Evolutionary conservation across 2,797 vertebrate genomes (phyloP).

Genomic region (Neosalanx taihuensis): DNA sequence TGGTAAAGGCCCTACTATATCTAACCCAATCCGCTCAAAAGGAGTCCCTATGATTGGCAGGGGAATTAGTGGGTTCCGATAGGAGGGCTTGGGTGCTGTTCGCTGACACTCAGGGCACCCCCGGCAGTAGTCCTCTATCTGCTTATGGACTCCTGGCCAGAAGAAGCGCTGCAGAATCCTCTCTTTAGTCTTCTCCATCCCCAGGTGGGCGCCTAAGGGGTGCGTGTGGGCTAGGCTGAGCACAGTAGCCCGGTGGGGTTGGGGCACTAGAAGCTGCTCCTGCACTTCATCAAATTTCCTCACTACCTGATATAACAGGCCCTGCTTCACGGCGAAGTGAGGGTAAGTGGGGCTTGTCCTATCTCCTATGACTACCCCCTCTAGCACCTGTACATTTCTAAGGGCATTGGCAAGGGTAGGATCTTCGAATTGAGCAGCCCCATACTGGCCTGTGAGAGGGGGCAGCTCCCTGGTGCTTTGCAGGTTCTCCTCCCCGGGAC

Average conservation of each 20-base stretch:
- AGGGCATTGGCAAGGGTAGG: too few relatives aligned
- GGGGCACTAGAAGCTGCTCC: background rate
- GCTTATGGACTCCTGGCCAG: conserved; percentile 5
- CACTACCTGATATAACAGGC: too few relatives aligned
- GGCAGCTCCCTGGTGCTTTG: too few relatives aligned
- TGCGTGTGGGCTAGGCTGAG: background rate
- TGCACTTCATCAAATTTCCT: too few relatives aligned
- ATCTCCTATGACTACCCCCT: too few relatives aligned
- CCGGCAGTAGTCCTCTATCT: background rate
- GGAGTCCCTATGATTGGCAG: conserved; percentile 7
- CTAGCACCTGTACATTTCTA: too few relatives aligned
- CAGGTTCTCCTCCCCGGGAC: too few relatives aligned
- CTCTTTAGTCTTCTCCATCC: background rate
- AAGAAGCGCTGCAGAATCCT: conserved; percentile 2
- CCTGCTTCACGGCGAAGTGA: too few relatives aligned
- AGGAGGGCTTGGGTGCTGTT: background rate
- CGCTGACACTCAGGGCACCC: conserved; percentile 1
- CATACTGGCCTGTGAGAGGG: too few relatives aligned
- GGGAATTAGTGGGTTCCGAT: conserved; percentile 1
- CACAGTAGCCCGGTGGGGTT: background rate
- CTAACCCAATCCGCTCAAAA: conserved; percentile 9
- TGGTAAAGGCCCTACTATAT: conserved; percentile 7
- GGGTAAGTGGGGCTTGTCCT: too few relatives aligned
- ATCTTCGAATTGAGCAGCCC: too few relatives aligned
- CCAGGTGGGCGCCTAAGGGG: background rate